Percentiles rank a stretch among this genome's conserved stretches.
These are phyloP conservation scores for Caenorhabditis sp. DNA, from an alignment of 2,888 invertebrate species.

Conservation along the genomic window DNA sequence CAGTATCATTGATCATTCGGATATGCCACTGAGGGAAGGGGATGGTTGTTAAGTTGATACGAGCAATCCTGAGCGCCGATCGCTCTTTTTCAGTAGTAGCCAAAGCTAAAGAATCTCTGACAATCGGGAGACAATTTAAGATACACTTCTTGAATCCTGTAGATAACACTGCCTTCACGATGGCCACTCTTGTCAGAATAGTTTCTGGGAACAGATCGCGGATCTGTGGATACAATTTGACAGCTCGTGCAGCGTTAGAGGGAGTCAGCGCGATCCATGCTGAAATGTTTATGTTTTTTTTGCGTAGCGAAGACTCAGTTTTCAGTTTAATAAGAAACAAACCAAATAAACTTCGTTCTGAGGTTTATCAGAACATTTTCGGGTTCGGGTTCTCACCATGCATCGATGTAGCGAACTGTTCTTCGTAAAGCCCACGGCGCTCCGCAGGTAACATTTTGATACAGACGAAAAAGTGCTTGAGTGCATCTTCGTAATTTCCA, in stretches of 20 bases:
- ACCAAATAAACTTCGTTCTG: too few species aligned
- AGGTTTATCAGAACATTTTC: too few species aligned
- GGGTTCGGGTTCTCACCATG: too few species aligned
- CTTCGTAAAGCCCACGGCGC: constrained; percentile 32
- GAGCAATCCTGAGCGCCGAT: constrained; percentile 29
- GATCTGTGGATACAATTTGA: constrained; percentile 45
- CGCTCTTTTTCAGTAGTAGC: constrained; percentile 15
- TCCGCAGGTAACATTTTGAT: constrained; percentile 49
- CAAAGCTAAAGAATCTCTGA: constrained; percentile 30
- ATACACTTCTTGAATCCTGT: constrained; percentile 16
- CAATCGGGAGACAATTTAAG: constrained; percentile 47
- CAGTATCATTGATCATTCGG: constrained; percentile 70
- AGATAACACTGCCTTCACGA: constrained; percentile 24
- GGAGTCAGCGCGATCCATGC: constrained; percentile 43
- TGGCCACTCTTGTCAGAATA: constrained; percentile 22
- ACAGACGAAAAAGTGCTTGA: constrained; percentile 53
- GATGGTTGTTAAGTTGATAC: constrained; percentile 55
- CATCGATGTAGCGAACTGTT: constrained; percentile 50
- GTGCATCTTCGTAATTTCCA: constrained; percentile 43
- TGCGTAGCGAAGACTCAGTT: neutral
- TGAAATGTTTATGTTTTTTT: neutral
- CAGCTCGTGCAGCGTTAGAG: constrained; percentile 27
- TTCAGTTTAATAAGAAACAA: neutral
- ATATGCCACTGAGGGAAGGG: constrained; percentile 70
- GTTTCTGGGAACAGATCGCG: constrained; percentile 35